Evolutionary conservation across 2,797 vertebrate genomes (phyloP), one percentile per base, ranked within the genome.

Genomic region (Esox lucius): DNA sequence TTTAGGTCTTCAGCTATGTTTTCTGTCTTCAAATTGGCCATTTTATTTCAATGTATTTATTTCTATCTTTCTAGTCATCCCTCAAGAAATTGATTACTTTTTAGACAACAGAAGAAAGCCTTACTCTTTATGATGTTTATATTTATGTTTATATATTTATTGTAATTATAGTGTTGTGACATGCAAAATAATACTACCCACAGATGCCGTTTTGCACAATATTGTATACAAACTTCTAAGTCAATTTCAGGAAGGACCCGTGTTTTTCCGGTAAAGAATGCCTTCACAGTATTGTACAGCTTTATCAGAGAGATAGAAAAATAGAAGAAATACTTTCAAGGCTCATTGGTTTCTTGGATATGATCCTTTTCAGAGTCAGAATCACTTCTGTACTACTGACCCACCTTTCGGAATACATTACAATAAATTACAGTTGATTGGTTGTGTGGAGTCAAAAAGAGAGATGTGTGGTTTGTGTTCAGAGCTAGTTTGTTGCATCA

Each of bases 361-460:
- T 71, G 72, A 70, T 69, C 71, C 78, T 74, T 87, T 86, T 85
- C 86, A 79, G 81, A 93, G 84, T 92, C 87, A 87, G 78, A 81
- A 85, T 82, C 75, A 81, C 86, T 91, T 93, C 91, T 94, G 88
- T 88, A 89, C 91, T 91, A 91, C 87, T 89, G 87, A 91, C 89
- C 85, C 87, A 90, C 87, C 88, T 76, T 42, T 93, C 89, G 91
- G 90, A 90, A 90, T 92, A 89, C 84, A 94, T 94, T 93, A 91
- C 78, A 92, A 92, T 93, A 90, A 78, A 91, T 93, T 93, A 92
- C 84, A 81, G 89, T 84, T 92, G 90, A 93, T 87, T 93, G 90
- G 84, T 87, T 82, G 77, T 90, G 85, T 16, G 84, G 87, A 84
- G 87, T 84, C 86, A 74, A 80, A 82, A 79, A 84, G 75, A 67